Conservation (phyloP, 1,140 invertebrate genomes). For the Procambarus clarkii region DNA sequence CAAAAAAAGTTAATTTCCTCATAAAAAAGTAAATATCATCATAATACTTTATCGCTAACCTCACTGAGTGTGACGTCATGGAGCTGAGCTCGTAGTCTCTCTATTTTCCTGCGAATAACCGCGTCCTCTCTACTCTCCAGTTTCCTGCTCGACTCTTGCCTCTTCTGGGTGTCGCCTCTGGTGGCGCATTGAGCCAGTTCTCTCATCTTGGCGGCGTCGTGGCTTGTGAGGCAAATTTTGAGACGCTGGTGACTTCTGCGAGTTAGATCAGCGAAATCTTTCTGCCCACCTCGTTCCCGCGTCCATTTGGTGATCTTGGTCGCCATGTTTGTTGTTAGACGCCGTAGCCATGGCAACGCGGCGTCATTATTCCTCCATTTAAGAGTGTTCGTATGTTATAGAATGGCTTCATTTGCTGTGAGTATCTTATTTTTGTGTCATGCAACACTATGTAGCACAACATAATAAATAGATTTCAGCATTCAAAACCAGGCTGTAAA, state of each 20-base stretch:
- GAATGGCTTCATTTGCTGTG: neutral
- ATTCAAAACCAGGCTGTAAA: too few relatives aligned
- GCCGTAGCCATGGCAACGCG: constrained; percentile 36
- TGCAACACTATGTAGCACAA: too few relatives aligned
- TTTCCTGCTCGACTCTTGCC: neutral
- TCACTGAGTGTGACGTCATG: constrained; percentile 38
- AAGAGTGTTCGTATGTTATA: neutral
- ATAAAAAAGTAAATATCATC: too few relatives aligned
- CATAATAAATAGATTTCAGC: too few relatives aligned
- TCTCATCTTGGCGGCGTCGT: constrained; percentile 24
- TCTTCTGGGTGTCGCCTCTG: neutral
- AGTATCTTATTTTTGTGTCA: too few relatives aligned
- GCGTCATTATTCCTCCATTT: neutral
- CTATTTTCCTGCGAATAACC: constrained; percentile 38
- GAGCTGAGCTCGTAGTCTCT: constrained; percentile 38
- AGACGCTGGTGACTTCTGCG: constrained; percentile 41
- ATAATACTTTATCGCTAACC: neutral
- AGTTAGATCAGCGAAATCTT: constrained; percentile 45
- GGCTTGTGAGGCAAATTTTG: neutral
- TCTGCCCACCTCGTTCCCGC: constrained; percentile 31
- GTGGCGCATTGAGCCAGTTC: neutral
- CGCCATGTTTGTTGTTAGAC: constrained; percentile 33
- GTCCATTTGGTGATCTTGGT: constrained; percentile 58
- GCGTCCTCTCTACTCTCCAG: constrained; percentile 10
- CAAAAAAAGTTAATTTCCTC: too few relatives aligned